Evolutionary conservation across 2,888 invertebrate genomes (phyloP).

Genomic region (Brachyptera risi): DNA sequence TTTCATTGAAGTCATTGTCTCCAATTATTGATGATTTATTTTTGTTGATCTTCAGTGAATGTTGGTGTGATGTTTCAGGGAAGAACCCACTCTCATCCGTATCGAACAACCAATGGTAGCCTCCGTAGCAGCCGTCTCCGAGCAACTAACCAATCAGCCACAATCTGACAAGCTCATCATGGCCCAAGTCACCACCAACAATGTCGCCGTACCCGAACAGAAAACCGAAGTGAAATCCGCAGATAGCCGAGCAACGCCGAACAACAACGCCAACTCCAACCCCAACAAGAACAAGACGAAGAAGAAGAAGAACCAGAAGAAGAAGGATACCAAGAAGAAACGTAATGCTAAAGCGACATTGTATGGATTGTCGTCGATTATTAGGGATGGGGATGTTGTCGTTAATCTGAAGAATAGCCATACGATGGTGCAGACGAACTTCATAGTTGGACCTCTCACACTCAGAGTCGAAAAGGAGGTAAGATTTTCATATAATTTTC

Average conservation of each 20-base stretch:
- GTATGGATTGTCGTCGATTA: conserved; percentile 73
- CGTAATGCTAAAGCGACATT: conserved; percentile 72
- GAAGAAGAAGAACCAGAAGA: conserved; percentile 43
- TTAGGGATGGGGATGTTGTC: conserved; percentile 73
- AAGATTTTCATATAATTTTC: too few relatives aligned
- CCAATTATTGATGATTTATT: too few relatives aligned
- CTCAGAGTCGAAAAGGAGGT: conserved; percentile 71
- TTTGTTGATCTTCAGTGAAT: not conserved
- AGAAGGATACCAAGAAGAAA: conserved; percentile 44
- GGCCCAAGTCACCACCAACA: conserved; percentile 5
- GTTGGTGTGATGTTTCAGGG: not conserved
- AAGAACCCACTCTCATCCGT: not conserved
- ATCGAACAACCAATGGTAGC: conserved; percentile 31
- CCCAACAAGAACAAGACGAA: conserved; percentile 16
- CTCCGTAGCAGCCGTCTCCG: conserved; percentile 27
- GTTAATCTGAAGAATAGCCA: conserved; percentile 75
- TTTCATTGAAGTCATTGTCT: too few relatives aligned
- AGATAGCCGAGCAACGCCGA: conserved; percentile 14
- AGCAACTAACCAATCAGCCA: conserved; percentile 16
- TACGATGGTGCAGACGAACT: conserved; percentile 78
- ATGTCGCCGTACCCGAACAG: not conserved
- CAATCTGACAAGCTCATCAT: conserved; percentile 10
- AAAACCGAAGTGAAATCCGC: conserved; percentile 2
- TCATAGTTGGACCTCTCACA: conserved; percentile 73
- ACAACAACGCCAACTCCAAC: not conserved